Evolutionary conservation across 2,797 vertebrate species (phyloP), one percentile per base, ranked within the genome.

Genomic region (Sandelia bainsii): DNA sequence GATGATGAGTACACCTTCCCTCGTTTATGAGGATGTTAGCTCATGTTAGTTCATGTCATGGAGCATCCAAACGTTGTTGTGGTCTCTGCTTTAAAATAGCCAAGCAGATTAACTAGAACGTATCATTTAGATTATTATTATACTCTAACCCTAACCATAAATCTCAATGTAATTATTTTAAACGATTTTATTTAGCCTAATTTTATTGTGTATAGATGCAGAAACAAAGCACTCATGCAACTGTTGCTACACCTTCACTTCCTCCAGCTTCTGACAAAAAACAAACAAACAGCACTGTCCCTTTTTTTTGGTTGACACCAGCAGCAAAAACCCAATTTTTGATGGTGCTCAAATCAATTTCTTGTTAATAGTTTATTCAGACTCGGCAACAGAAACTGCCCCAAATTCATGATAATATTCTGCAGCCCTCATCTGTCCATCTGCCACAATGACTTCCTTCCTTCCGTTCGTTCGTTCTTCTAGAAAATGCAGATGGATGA

Each of bases 361-460:
- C 1, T 62, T 12, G 9, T 59, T 29, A 50, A 10, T 29, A 25
- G 63, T 9, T 9, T 11, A 22, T 32, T 39, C 59, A 29, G 39
- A 10, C 42, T 20, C 19, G 16, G 9, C 39, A 69, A n/a, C 66
- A 68, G 53, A 60, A 25, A 10, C 19, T 1, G 2, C 40, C 23
- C 56, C 45, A 19, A 44, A 42, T 58, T 70, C 57, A 66, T 14
- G 42, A 29, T 68, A 40, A 72, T 71, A 52, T 63, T 72, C 60
- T 73, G 72, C 82, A 79, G 63, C 34, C 27, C 51, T 79, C 79
- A 72, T 84, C 70, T 63, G 53, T 87, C 82, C 82, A 67, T 85
- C 75, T 51, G 68, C 69, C 82, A 54, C 77, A 67, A 78, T 14
- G 2, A 76, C 80, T 78, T 87, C 80, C 84, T 88, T 80, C 81